Evolutionary conservation across 2,113 vertebrate species (phyloP), one percentile per base, ranked within the genome.

Genomic region (Progne subis): DNA sequence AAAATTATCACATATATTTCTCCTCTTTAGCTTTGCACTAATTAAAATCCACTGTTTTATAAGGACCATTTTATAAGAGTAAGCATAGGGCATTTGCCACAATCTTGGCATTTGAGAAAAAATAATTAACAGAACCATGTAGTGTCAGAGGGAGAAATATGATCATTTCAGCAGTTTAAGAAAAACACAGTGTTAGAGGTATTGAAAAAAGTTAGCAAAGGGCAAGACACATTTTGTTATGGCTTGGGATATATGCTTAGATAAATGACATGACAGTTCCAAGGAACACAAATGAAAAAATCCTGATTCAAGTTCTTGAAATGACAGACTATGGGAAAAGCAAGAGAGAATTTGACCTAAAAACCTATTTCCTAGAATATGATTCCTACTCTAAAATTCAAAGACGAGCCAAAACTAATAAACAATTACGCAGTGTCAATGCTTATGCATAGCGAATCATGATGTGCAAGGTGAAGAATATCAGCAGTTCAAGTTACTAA

Each of bases 361-460:
- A 97, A 96, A 78, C 88, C 90, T 88, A 92, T 76, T 95, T 92
- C 79, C 88, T 95, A 93, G 86, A 90, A 94, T 90, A 93, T 69
- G 80, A 92, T 86, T 97, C 82, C 72, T 69, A 78, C 56, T 76
- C 72, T 55, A 84, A 90, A 90, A 92, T 92, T 86, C 72, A 91
- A 84, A 88, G 86, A 78, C 65, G 86, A 94, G 96, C 95, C 94
- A 97, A 97, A 95, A 93, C 94, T 88, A 96, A 97, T 97, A 96
- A 97, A 96, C 95, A 95, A 93, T 92, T 84, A 86, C 92, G 34
- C 76, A 93, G 46, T 68, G 69, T 90, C 44, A 29, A 94, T 90
- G 86, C 83, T 94, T 95, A 83, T 83, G 86, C 49, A 70, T 53
- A 90, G 72, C 14, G 18, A 95, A 82, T 82, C 85, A 91, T 60